Conservation (phyloP, 2,113 vertebrate genomes). For the Furnarius figulus region DNA sequence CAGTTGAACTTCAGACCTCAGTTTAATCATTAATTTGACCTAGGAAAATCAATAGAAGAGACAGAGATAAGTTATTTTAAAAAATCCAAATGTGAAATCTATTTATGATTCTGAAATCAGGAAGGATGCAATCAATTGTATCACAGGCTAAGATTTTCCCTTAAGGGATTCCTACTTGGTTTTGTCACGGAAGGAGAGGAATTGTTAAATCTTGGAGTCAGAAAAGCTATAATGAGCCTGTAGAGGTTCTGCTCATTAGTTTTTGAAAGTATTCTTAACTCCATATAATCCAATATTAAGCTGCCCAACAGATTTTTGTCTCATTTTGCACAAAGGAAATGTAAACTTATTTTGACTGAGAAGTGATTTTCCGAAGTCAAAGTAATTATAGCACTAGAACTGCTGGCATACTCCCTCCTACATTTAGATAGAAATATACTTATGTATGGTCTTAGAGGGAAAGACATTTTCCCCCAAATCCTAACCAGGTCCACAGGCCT, state of each 20-base stretch:
- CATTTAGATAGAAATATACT: neutral
- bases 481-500: neutral
- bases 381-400: neutral
- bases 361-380: neutral
- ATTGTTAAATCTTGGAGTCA: neutral
- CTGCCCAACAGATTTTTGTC: neutral
- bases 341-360: neutral
- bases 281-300: neutral
- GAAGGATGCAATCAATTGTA: neutral
- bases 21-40: neutral
- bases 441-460: neutral
- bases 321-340: neutral
- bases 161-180: neutral
- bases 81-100: neutral
- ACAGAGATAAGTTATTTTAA: neutral
- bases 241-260: neutral
- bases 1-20: neutral
- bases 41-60: neutral
- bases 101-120: neutral
- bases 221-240: neutral
- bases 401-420: neutral
- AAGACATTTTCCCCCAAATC: neutral
- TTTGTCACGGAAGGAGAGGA: neutral
- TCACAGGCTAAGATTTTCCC: neutral
- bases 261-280: neutral